A percentile compares a stretch with the other conserved stretches of the same genome.
Conservation (phyloP, 64 coral and sea anemone genomes). For the Montipora efflorescens region DNA sequence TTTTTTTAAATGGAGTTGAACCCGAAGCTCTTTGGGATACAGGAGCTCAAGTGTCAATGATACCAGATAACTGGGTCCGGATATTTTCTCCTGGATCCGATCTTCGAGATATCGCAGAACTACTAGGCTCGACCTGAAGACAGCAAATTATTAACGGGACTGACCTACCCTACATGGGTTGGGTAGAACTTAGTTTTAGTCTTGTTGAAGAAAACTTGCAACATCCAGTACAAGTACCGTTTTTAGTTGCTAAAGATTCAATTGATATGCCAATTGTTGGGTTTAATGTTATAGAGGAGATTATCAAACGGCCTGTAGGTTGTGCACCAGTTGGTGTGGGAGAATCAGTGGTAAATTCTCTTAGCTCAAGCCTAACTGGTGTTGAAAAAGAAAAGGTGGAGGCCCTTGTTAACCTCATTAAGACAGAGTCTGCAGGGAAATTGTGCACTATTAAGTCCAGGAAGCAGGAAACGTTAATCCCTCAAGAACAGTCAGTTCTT, state of each 20-base stretch:
- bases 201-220: background rate
- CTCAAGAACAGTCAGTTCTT: conserved; percentile 29
- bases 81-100: background rate
- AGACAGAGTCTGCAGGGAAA: conserved; percentile 9
- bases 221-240: conserved; percentile 54
- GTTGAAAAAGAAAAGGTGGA: conserved; percentile 24
- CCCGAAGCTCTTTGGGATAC: conserved; percentile 63
- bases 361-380: conserved; percentile 18
- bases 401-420: conserved; percentile 60
- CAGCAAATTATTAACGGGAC: conserved; percentile 59
- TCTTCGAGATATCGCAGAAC: conserved; percentile 49
- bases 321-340: conserved; percentile 1
- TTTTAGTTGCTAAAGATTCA: conserved; percentile 25
- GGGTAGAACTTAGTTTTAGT: conserved; percentile 61
- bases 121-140: conserved; percentile 61
- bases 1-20: conserved; percentile 18
- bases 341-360: background rate
- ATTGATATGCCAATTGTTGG: conserved; percentile 63
- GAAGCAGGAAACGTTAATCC: background rate
- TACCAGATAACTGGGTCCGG: conserved; percentile 14
- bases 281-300: conserved; percentile 72
- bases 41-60: conserved; percentile 81
- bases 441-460: background rate
- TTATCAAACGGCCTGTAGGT: background rate
- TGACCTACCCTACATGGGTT: conserved; percentile 54